Conservation (phyloP, 2,113 vertebrate species). For the Nycticebus coucang region DNA sequence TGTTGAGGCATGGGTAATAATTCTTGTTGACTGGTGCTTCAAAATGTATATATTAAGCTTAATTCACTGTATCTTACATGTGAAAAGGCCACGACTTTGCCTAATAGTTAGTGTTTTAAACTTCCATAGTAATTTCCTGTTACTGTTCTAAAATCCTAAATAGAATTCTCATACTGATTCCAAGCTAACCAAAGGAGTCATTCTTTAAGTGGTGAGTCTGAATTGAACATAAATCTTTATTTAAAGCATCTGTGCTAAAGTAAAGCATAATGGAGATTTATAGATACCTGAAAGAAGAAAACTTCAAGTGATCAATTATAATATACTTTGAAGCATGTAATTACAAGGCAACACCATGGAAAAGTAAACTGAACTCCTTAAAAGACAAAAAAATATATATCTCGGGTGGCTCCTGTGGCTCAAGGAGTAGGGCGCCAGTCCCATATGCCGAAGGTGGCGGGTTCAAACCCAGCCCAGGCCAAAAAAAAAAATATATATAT, state of each 20-base stretch:
- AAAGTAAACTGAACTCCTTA: not conserved
- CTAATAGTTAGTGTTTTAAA: constrained; percentile 27
- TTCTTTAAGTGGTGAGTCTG: constrained; percentile 55
- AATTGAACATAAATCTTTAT: constrained; percentile 45
- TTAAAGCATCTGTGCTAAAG: constrained; percentile 46
- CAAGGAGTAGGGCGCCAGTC: no score
- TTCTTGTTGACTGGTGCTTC: not conserved
- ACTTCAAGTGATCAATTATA: constrained; percentile 57
- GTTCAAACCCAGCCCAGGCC: no score
- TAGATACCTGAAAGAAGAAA: constrained; percentile 52
- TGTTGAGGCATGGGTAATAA: not conserved
- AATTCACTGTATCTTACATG: not conserved
- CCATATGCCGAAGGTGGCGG: no score
- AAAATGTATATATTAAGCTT: not conserved
- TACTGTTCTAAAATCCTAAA: constrained; percentile 41
- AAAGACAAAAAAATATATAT: constrained; percentile 45
- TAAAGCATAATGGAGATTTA: constrained; percentile 56
- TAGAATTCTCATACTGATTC: constrained; percentile 27
- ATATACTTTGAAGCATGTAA: not conserved
- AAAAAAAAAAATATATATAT: not conserved
- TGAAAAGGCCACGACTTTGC: not conserved
- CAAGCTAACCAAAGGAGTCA: not conserved
- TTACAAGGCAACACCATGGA: not conserved
- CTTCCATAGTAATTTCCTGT: not conserved
- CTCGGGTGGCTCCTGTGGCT: no score